Conservation (phyloP, 2,797 vertebrate genomes). For the Falco cherrug region DNA sequence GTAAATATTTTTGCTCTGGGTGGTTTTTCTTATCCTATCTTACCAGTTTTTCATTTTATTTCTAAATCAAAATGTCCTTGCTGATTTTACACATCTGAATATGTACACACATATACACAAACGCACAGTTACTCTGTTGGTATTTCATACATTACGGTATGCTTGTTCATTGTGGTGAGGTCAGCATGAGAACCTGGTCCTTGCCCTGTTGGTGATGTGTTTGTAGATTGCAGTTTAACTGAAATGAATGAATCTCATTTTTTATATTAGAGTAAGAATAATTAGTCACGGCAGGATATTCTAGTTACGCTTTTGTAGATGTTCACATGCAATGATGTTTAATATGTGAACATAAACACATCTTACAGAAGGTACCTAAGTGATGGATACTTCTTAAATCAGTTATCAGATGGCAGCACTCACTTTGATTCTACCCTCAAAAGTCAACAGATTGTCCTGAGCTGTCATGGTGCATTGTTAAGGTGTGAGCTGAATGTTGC, state of each 20-base stretch:
- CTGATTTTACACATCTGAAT: background rate
- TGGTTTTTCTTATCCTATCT: background rate
- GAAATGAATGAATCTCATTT: background rate
- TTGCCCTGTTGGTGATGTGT: background rate
- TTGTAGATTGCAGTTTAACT: background rate
- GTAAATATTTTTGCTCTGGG: background rate
- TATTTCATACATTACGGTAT: background rate
- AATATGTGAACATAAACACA: background rate
- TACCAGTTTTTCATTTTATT: background rate
- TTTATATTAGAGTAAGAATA: background rate
- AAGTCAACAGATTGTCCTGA: background rate
- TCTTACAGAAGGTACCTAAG: background rate
- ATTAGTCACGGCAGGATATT: background rate
- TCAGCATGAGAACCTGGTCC: background rate
- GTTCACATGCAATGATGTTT: background rate
- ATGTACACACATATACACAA: accelerated
- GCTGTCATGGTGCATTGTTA: background rate
- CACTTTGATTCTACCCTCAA: background rate
- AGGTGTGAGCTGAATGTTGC: background rate
- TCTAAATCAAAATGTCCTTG: background rate
- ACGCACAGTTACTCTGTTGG: background rate
- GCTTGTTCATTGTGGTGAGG: background rate
- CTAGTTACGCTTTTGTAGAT: background rate
- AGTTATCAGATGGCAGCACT: background rate
- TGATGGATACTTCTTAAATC: background rate